A percentile compares a stretch with the other conserved stretches of the same genome.
Evolutionary conservation across 1,140 invertebrate species (phyloP).

Genomic region (Planococcus citri): DNA sequence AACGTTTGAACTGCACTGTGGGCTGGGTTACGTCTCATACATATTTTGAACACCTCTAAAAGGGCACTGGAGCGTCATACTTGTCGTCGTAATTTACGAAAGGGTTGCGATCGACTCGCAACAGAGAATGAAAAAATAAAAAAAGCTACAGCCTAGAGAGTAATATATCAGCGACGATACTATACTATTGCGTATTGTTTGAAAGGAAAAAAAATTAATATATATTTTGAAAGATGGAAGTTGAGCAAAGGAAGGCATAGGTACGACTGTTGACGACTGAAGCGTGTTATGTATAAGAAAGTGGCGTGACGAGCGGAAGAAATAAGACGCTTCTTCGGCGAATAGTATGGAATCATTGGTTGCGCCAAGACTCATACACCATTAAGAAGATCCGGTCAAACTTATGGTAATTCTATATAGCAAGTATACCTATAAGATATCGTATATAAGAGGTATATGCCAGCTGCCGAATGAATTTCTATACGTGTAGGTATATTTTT

Average conservation of each 20-base stretch:
- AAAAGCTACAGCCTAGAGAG: not conserved
- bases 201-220: constrained; percentile 1
- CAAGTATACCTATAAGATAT: no score
- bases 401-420: not conserved
- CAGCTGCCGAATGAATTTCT: not conserved
- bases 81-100: no score
- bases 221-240: not conserved
- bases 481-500: no score
- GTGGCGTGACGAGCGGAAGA: constrained; percentile 4
- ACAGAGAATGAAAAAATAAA: no score
- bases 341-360: not conserved
- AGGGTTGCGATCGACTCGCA: no score
- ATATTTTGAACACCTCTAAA: no score
- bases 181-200: not conserved
- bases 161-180: not conserved
- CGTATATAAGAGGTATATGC: not conserved
- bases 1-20: no score
- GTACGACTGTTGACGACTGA: constrained; percentile 1
- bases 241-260: not conserved
- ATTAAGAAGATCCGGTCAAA: constrained; percentile 2
- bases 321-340: not conserved
- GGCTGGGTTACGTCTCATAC: no score
- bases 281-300: constrained; percentile 3
- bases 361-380: constrained; percentile 1
- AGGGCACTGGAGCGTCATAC: no score